Percentiles rank a stretch among this genome's conserved stretches.
Conservation (phyloP, 2,888 invertebrate genomes). For the Philaethria dido region DNA sequence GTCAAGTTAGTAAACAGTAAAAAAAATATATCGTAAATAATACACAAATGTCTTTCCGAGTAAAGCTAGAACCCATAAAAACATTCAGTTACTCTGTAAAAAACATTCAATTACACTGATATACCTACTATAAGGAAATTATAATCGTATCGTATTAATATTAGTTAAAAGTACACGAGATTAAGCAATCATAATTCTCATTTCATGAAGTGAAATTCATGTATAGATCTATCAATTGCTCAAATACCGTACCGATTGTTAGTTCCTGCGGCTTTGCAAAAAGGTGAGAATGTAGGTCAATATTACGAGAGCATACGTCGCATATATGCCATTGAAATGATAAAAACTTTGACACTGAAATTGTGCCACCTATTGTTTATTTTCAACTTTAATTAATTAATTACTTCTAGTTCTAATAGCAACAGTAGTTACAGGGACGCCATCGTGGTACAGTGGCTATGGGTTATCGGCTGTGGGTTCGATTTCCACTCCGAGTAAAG, state of each 20-base stretch:
- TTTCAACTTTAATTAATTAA: conserved; percentile 16
- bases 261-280: conserved; percentile 49
- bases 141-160: background rate
- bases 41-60: background rate
- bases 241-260: conserved; percentile 51
- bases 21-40: background rate
- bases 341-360: conserved; percentile 45
- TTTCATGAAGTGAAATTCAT: conserved; percentile 23
- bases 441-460: too few relatives aligned
- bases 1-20: too few relatives aligned
- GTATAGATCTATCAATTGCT: conserved; percentile 52
- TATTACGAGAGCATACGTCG: conserved; percentile 48
- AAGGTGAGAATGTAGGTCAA: conserved; percentile 61
- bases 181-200: conserved; percentile 13
- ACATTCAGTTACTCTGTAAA: too few relatives aligned
- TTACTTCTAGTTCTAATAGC: too few relatives aligned
- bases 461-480: too few relatives aligned
- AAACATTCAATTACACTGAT: too few relatives aligned
- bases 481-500: too few relatives aligned
- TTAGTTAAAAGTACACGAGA: background rate
- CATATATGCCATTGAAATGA: conserved; percentile 52
- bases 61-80: too few relatives aligned
- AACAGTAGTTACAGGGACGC: too few relatives aligned
- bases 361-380: conserved; percentile 34
- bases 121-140: background rate